Evolutionary conservation across 2,888 invertebrate genomes (phyloP), one percentile per base, ranked within the genome.

Genomic region (Eledone cirrhosa): DNA sequence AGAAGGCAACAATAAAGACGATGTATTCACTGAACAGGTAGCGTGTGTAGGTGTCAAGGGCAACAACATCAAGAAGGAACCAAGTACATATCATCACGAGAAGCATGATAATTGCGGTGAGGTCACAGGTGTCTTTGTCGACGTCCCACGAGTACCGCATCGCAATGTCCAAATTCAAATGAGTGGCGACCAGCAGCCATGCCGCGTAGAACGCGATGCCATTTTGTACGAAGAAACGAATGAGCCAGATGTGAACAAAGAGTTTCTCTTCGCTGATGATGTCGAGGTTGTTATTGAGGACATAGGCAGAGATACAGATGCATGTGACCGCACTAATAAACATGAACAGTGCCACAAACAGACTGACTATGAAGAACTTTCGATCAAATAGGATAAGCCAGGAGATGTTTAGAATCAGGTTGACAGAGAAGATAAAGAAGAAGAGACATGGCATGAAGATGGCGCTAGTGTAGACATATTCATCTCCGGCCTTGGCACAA

Each of bases 341-440:
- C 29, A 84, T n/a, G 29, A 80, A 74, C n/a, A 83, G 77, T 19
- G 79, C 74, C 78, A 87, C 80, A 77, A 82, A 82, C 13, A 72
- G 41, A 5, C 72, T 41, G 33, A 72, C 22, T 22, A 72, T 72
- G 41, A 72, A 72, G 4, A 41, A 31, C 77, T 82, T 79, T 11
- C 83, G 79, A 77, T 82, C 82, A 33, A 79, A 80, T 19, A 88
- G 77, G 41, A 89, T 81, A 77, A 89, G 78, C 89, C 89, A 89
- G 5, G 84, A 81, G 75, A 87, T 84, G 79, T 87, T 87, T 31
- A 86, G 81, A 16, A 80, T 83, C 47, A 86, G 80, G 75, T 85
- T 85, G 75, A 86, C 69, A 22, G 82, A 74, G 77, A 85, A 87
- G 33, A 83, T 78, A 22, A 86, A 80, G 80, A 86, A 85, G 63